Evolutionary conservation across 2,113 vertebrate species (phyloP).

Genomic region (Chamaetylas fuelleborni): DNA sequence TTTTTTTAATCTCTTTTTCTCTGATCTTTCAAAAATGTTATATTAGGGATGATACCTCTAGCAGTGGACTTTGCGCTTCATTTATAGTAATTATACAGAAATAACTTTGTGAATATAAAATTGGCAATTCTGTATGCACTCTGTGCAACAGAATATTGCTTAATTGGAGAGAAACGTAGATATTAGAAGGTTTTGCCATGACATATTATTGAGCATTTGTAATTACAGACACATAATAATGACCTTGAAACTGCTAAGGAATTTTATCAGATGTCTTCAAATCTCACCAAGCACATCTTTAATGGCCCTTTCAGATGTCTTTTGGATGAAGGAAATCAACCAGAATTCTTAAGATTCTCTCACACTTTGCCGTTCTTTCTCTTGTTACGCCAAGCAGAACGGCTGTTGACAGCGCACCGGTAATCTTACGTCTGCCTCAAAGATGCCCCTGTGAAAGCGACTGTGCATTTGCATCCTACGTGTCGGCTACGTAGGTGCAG

Average conservation of each 20-base stretch:
- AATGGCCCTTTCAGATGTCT: background rate
- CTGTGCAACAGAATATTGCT: background rate
- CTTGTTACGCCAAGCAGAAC: too few relatives aligned
- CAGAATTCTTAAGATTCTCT: too few relatives aligned
- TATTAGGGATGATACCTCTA: background rate
- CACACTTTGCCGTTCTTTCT: too few relatives aligned
- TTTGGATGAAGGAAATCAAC: too few relatives aligned
- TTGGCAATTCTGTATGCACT: accelerated
- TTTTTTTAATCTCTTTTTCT: background rate
- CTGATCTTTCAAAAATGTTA: background rate
- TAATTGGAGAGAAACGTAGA: background rate
- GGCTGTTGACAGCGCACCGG: too few relatives aligned
- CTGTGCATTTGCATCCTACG: too few relatives aligned
- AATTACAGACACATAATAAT: accelerated
- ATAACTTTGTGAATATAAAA: background rate
- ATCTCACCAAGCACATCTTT: background rate
- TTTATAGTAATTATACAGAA: accelerated
- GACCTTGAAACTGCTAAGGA: background rate
- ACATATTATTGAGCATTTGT: background rate
- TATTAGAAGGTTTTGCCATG: background rate
- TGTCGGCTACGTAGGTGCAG: too few relatives aligned
- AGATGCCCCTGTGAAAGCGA: too few relatives aligned
- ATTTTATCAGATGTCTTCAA: background rate
- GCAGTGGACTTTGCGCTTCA: background rate
- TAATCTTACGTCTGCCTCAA: too few relatives aligned